A percentile compares a stretch with the other conserved stretches of the same genome.
Conservation (phyloP, 2,888 invertebrate genomes). For the Oegoconia quadripuncta region DNA sequence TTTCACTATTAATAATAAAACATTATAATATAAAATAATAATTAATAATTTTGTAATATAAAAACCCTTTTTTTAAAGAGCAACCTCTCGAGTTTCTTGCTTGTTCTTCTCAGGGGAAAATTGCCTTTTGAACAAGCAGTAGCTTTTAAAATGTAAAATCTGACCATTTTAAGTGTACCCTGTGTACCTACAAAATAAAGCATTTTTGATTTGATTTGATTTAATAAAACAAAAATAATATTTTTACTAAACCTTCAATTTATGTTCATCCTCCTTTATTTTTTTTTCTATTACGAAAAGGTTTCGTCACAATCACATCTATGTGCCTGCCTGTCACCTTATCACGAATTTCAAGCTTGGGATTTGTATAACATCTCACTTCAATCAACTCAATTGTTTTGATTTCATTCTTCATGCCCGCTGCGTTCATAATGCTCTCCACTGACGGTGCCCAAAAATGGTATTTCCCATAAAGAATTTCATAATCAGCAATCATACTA, state of each 20-base stretch:
- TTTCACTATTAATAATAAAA: no score
- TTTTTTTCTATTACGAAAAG: not conserved
- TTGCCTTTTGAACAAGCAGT: no score
- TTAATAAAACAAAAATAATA: slow-evolving; percentile 1
- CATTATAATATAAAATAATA: no score
- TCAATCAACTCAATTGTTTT: slow-evolving; percentile 45
- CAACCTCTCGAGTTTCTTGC: no score
- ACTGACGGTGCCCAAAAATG: slow-evolving; percentile 56
- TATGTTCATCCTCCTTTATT: not conserved
- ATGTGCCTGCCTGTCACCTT: slow-evolving; percentile 30
- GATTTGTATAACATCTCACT: slow-evolving; percentile 45
- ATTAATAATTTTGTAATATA: no score
- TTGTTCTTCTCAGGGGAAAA: no score
- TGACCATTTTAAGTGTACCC: no score
- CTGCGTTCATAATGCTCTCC: slow-evolving; percentile 48
- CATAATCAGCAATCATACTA: slow-evolving; percentile 46
- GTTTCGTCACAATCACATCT: slow-evolving; percentile 1
- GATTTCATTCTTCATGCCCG: slow-evolving; percentile 43
- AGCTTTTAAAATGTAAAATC: no score
- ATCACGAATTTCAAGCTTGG: slow-evolving; percentile 40
- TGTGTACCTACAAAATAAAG: no score
- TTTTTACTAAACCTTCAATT: not conserved
- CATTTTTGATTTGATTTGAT: no score
- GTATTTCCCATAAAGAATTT: slow-evolving; percentile 47
- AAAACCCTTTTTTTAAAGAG: no score